Conservation (phyloP, 2,113 vertebrate genomes). For the Sigmodon hispidus region DNA sequence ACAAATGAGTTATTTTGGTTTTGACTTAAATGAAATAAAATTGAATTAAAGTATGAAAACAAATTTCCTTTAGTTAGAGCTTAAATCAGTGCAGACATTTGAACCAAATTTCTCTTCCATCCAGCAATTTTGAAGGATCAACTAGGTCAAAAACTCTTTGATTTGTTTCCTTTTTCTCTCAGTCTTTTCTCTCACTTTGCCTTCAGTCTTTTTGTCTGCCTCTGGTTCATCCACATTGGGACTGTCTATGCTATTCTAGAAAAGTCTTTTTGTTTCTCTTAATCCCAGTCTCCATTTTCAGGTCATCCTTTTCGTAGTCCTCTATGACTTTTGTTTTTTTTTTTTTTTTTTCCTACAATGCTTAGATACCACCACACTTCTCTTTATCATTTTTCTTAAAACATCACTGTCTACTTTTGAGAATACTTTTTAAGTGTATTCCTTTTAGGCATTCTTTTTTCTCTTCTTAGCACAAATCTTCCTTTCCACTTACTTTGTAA, state of each 20-base stretch:
- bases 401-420: not conserved
- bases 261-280: conserved; percentile 93
- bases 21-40: conserved; percentile 28
- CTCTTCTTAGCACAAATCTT: not conserved
- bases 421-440: not conserved
- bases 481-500: not conserved
- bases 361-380: not conserved
- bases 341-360: not conserved
- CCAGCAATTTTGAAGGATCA: conserved; percentile 67
- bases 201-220: conserved; percentile 94
- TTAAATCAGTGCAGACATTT: not conserved
- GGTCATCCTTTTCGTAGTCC: conserved; percentile 65
- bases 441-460: not conserved
- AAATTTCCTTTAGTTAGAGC: not conserved
- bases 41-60: conserved; percentile 31
- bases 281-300: conserved; percentile 92
- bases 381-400: not conserved
- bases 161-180: conserved; percentile 83
- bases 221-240: conserved; percentile 94
- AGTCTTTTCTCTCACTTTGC: conserved; percentile 88
- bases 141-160: conserved; percentile 93
- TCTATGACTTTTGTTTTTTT: not conserved
- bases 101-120: not conserved
- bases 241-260: conserved; percentile 93
- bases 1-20: not conserved